Evolutionary conservation across 2,797 vertebrate species (phyloP).

Genomic region (Scolopax rusticola): DNA sequence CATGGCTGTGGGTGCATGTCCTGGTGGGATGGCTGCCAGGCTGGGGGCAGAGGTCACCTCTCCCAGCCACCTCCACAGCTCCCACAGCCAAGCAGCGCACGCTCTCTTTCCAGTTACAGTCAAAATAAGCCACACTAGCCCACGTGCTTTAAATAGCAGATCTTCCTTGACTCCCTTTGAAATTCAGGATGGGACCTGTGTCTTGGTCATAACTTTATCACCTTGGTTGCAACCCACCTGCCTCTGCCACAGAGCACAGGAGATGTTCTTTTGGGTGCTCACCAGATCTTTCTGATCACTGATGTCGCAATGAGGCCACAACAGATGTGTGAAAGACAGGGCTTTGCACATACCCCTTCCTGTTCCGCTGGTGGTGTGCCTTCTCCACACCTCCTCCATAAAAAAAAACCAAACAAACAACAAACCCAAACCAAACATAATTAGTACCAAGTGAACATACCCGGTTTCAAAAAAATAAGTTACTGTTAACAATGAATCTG

Average conservation of each 20-base stretch:
- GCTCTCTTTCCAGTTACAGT: not conserved
- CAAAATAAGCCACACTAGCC: not conserved
- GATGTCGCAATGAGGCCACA: not conserved
- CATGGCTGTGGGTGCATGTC: not conserved
- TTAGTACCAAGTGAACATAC: not conserved
- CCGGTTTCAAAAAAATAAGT: not conserved
- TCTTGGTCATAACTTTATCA: not conserved
- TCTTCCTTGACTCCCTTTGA: not conserved
- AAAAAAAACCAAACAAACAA: not conserved
- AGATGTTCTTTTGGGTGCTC: not conserved
- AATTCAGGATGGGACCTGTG: not conserved
- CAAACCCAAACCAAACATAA: not conserved
- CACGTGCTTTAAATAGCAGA: not conserved
- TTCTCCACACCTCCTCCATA: not conserved
- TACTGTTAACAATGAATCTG: not conserved
- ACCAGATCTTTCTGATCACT: not conserved
- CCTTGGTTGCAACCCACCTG: not conserved
- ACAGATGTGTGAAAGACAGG: not conserved
- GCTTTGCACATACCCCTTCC: not conserved
- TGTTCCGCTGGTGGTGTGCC: not conserved
- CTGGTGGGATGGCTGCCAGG: not conserved
- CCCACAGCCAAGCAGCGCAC: not conserved
- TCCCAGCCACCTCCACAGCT: not conserved
- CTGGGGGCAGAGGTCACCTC: not conserved
- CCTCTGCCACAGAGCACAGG: not conserved